Conservation (phyloP, 2,113 vertebrate species). For the Proteles cristata region DNA sequence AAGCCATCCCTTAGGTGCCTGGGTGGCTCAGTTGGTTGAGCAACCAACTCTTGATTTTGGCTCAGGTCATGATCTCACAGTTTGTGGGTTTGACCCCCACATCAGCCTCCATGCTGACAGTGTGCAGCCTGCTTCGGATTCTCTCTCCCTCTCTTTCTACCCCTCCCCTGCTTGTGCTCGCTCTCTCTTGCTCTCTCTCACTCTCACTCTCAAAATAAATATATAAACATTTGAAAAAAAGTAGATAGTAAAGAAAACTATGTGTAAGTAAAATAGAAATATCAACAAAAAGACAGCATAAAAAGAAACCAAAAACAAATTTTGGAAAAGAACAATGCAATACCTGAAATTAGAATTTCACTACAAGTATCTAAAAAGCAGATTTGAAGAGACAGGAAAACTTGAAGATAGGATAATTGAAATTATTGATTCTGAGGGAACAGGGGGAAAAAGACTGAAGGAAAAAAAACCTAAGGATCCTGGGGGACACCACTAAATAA, state of each 20-base stretch:
- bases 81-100: too few species aligned
- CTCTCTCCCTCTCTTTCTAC: too few species aligned
- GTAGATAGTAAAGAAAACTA: neutral
- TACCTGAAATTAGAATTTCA: neutral
- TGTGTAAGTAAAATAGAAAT: neutral
- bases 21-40: too few species aligned
- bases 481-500: neutral
- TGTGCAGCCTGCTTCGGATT: too few species aligned
- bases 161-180: too few species aligned
- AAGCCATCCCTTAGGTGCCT: neutral
- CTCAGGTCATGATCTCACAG: too few species aligned
- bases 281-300: neutral
- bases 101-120: too few species aligned
- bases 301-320: neutral
- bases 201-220: too few species aligned
- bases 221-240: too few species aligned
- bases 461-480: neutral
- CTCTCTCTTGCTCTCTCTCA: too few species aligned
- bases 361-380: neutral
- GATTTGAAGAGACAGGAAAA: neutral
- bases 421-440: neutral
- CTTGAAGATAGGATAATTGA: neutral
- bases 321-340: neutral
- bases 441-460: neutral
- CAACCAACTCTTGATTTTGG: too few species aligned